Conservation (phyloP, 1,140 invertebrate species). For the Ceratosolen solmsi region DNA sequence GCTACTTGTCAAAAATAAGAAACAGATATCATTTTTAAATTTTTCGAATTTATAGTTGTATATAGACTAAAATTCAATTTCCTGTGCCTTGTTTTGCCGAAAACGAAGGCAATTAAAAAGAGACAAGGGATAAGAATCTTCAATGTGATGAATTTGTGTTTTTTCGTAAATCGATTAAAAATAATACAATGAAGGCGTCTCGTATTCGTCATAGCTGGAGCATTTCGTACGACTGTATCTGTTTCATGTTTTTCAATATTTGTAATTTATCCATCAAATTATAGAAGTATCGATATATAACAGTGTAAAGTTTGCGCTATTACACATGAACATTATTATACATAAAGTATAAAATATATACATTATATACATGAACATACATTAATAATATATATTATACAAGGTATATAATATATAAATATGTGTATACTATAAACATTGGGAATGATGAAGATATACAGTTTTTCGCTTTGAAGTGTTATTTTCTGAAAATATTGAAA, state of each 20-base stretch:
- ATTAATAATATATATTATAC: constrained; percentile 69
- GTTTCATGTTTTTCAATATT: constrained; percentile 75
- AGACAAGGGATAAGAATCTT: too few relatives aligned
- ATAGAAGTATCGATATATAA: constrained; percentile 73
- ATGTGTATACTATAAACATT: constrained; percentile 69
- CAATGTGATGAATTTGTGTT: too few relatives aligned
- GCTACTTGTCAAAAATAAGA: too few relatives aligned
- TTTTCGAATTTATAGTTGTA: too few relatives aligned
- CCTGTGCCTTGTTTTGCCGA: too few relatives aligned
- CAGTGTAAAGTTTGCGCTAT: constrained; percentile 74
- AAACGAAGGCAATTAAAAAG: too few relatives aligned
- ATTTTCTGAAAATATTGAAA: constrained; percentile 76
- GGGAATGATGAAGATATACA: constrained; percentile 73
- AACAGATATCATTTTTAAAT: too few relatives aligned
- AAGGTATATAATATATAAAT: constrained; percentile 69
- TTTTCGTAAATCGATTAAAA: too few relatives aligned
- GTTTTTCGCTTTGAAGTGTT: constrained; percentile 76
- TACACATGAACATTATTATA: constrained; percentile 73
- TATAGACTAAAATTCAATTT: too few relatives aligned
- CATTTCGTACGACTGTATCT: constrained; percentile 62
- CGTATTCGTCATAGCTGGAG: background rate
- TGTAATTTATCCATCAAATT: constrained; percentile 74
- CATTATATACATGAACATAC: constrained; percentile 71
- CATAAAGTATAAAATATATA: constrained; percentile 72
- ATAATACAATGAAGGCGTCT: background rate